A percentile compares a stretch with the other conserved stretches of the same genome.
These are phyloP conservation scores for Acheta domesticus DNA, from an alignment of 2,888 invertebrate genomes.

Conservation along the genomic window DNA sequence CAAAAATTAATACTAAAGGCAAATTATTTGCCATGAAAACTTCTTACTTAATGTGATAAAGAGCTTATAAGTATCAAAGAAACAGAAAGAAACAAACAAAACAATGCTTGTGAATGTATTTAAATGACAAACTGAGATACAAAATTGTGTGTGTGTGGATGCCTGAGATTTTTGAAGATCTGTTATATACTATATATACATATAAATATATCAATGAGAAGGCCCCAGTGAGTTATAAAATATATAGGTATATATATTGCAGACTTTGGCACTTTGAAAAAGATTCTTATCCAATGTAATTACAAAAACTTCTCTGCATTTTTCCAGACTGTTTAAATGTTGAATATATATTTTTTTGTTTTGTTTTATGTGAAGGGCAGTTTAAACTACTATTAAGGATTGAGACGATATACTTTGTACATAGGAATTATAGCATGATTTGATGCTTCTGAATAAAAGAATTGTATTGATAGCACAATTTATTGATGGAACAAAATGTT, in stretches of 20 bases:
- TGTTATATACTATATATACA: constrained; percentile 18
- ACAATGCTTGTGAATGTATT: constrained; percentile 7
- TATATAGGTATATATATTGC: constrained; percentile 18
- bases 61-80: constrained; percentile 35
- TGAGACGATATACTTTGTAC: constrained; percentile 22
- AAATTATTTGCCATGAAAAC: constrained; percentile 36
- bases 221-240: constrained; percentile 9
- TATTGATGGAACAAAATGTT: not conserved
- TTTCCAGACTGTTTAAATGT: constrained; percentile 12
- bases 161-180: constrained; percentile 18
- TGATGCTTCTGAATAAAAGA: not conserved
- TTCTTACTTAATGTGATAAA: constrained; percentile 36
- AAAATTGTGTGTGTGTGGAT: constrained; percentile 7
- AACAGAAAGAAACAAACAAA: constrained; percentile 28
- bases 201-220: constrained; percentile 18
- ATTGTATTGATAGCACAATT: constrained; percentile 4
- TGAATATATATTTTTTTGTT: constrained; percentile 11
- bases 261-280: constrained; percentile 18
- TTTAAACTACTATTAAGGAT: not conserved
- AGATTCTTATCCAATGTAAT: not conserved
- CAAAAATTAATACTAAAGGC: constrained; percentile 33
- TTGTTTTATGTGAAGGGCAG: constrained; percentile 18
- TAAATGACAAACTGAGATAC: constrained; percentile 18
- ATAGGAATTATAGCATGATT: constrained; percentile 23
- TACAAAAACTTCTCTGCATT: not conserved